Evolutionary conservation across 2,797 vertebrate genomes (phyloP), one percentile per base, ranked within the genome.

Genomic region (Acipenser ruthenus): DNA sequence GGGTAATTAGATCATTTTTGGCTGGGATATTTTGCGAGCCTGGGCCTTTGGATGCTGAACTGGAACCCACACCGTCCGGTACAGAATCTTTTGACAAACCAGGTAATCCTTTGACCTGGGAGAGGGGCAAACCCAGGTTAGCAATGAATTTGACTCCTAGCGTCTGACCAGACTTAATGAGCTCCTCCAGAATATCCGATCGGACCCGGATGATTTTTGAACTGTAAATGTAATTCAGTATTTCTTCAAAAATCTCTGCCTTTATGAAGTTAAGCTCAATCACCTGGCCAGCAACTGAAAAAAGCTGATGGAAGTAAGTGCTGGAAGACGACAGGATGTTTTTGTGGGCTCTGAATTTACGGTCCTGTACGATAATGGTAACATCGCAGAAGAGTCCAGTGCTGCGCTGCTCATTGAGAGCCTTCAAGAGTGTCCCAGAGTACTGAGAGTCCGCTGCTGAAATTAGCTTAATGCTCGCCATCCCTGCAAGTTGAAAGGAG

Each of bases 221-320:
- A 70, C 90, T 99, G 83, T 99, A 99, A 74, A 99, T 97, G 78
- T 96, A 99, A 79, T 98, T 97, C 55, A 99, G 91, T 67, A 99
- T 93, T 79, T 94, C 88, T 59, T 96, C 96, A 81, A 99, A 99
- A 67, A 98, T 92, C 75, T 99, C 96, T 1, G 95, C 93, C 83
- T 87, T 91, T 72, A 99, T 84, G 71, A 98, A 98, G 83, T 94
- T 97, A 59, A 99, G 78, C 88, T 99, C 97, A 7, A 99, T 91
- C 48, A 99, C 95, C 71, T 95, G 94, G 71, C 92, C 94, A 1
- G 94, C 94, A 1, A 93, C 91, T 0, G 87, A 88, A 76, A 99
- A 97, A 65, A 99, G 93, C 73, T 99, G 93, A 68, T 95, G 93
- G 77, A 99, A 99, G 66, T 99, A 98, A 0, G 92, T 90, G 79